A percentile compares a stretch with the other conserved stretches of the same genome.
Evolutionary conservation across 2,113 vertebrate genomes (phyloP).

Genomic region (Pterophyllum scalare): DNA sequence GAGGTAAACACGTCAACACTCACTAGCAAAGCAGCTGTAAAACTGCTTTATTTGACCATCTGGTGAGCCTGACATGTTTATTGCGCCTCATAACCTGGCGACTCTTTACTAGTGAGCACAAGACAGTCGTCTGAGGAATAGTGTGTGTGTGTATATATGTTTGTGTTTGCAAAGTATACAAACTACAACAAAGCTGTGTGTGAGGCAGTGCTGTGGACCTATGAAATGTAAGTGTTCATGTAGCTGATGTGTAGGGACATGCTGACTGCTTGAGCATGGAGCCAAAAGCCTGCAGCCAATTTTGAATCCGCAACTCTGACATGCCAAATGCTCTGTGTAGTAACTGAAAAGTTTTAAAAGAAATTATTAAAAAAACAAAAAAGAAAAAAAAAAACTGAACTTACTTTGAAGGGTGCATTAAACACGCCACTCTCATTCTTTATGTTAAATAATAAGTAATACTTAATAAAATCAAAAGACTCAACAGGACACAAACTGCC

Average conservation of each 20-base stretch:
- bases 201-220: slow-evolving; percentile 13
- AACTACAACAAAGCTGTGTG: not conserved
- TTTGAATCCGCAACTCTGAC: not conserved
- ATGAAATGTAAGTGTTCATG: slow-evolving; percentile 44
- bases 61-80: slow-evolving; percentile 64
- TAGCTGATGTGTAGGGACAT: slow-evolving; percentile 26
- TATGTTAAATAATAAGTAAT: not conserved
- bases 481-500: not conserved
- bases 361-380: not conserved
- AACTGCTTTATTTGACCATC: slow-evolving; percentile 66
- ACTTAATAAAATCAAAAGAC: not conserved
- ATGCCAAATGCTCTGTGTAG: not conserved
- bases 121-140: slow-evolving; percentile 39
- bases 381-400: not conserved
- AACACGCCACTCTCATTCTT: not conserved
- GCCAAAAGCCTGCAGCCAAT: slow-evolving; percentile 9
- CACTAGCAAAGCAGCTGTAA: slow-evolving; percentile 55
- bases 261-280: not conserved
- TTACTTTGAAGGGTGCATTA: not conserved
- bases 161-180: not conserved
- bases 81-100: slow-evolving; percentile 47
- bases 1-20: slow-evolving; percentile 52
- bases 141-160: slow-evolving; percentile 20
- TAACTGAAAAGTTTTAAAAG: not conserved
- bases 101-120: slow-evolving; percentile 40